A percentile compares a stretch with the other conserved stretches of the same genome.
phyloP scores from a whole-genome alignment of 2,113 vertebrate species.

The Corythoichthys intestinalis region DNA sequence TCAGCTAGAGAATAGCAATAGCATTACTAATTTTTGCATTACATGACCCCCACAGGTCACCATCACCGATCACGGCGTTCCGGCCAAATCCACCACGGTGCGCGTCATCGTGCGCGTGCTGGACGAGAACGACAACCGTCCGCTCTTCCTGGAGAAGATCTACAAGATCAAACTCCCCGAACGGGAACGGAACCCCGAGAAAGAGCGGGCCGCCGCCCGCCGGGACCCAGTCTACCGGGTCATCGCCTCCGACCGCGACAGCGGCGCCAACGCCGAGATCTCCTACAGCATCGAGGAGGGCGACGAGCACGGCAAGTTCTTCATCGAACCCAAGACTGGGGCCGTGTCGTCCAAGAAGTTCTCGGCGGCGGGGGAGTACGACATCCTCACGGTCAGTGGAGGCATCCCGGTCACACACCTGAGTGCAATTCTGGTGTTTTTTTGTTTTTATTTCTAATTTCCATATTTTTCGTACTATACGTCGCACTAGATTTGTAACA shows the following conservation, averaged over 20 bases:
- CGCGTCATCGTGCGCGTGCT: constrained; percentile 90
- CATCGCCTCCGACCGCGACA: constrained; percentile 86
- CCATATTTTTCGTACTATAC: too few relatives aligned
- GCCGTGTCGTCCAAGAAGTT: constrained; percentile 91
- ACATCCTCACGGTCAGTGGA: constrained; percentile 91
- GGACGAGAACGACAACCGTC: constrained; percentile 95
- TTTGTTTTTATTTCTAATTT: too few relatives aligned
- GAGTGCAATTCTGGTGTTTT: too few relatives aligned
- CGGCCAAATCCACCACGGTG: constrained; percentile 80
- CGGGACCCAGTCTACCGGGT: constrained; percentile 91
- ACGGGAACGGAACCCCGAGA: constrained; percentile 77
- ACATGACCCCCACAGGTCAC: constrained; percentile 75
- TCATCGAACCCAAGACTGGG: constrained; percentile 95
- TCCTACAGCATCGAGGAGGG: constrained; percentile 97
- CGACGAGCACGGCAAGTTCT: constrained; percentile 91
- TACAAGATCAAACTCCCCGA: constrained; percentile 94
- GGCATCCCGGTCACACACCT: too few relatives aligned
- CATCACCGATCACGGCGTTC: constrained; percentile 82
- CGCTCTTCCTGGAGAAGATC: constrained; percentile 92
- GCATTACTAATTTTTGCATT: too few relatives aligned
- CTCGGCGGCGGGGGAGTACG: constrained; percentile 88
- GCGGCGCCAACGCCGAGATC: constrained; percentile 90
- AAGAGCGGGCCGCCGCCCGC: constrained; percentile 68
- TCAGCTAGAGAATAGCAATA: too few relatives aligned
- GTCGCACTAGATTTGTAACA: too few relatives aligned